These are phyloP conservation scores for Luperina nickerlii DNA, from an alignment of 2,888 invertebrate species.

Conservation along the genomic window DNA sequence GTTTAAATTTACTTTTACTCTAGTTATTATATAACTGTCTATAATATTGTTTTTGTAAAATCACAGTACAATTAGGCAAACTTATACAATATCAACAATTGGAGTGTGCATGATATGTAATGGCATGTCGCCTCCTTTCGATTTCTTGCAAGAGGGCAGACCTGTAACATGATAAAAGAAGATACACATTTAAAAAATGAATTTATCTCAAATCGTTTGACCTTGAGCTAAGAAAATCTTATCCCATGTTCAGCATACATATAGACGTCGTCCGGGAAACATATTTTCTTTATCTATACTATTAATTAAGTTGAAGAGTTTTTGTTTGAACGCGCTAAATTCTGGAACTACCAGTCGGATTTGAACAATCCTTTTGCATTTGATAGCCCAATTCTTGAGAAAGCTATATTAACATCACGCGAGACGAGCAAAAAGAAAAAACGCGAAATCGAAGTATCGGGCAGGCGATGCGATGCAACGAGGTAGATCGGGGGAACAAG, in stretches of 20 bases:
- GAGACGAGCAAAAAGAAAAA: no score
- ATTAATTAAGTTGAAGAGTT: no score
- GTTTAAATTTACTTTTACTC: conserved; percentile 30
- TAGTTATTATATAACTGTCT: conserved; percentile 58
- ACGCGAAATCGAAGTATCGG: no score
- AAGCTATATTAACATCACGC: no score
- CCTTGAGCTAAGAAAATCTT: not conserved
- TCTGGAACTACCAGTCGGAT: no score
- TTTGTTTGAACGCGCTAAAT: no score
- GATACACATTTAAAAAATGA: not conserved
- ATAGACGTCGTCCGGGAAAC: no score
- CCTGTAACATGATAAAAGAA: conserved; percentile 86
- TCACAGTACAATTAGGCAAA: conserved; percentile 87
- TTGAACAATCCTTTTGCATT: no score
- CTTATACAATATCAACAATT: conserved; percentile 79
- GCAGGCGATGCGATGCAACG: no score
- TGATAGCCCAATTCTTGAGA: no score
- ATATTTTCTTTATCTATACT: no score
- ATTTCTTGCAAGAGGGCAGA: conserved; percentile 94
- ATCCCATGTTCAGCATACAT: not conserved
- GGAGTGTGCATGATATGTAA: conserved; percentile 83
- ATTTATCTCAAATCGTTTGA: not conserved
- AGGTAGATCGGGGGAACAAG: no score
- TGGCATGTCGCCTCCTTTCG: conserved; percentile 90
- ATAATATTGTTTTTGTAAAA: conserved; percentile 70